Conservation (phyloP, 2,113 vertebrate genomes). For the Asarcornis scutulata region DNA sequence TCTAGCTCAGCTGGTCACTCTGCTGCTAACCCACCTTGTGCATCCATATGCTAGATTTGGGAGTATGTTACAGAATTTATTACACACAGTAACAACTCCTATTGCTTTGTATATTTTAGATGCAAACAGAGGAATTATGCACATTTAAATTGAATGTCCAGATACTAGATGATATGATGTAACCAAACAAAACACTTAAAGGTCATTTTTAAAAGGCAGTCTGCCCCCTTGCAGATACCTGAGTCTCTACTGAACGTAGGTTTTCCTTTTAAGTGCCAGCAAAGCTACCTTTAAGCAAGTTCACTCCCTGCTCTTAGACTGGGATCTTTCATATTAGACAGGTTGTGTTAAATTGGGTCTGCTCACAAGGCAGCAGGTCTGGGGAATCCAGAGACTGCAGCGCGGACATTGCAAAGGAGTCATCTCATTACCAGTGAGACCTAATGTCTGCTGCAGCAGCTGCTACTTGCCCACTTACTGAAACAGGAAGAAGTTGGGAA, state of each 20-base stretch:
- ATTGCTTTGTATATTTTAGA: fast-evolving
- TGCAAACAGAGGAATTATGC: neutral
- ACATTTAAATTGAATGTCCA: neutral
- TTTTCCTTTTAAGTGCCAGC: constrained; percentile 4
- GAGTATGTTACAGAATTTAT: fast-evolving
- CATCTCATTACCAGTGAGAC: neutral
- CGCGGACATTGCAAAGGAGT: neutral
- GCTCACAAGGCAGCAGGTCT: neutral
- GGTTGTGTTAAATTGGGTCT: neutral
- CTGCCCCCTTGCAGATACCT: neutral
- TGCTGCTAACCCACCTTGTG: neutral
- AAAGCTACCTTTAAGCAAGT: neutral
- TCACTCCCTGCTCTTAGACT: neutral
- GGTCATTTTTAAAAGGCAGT: neutral
- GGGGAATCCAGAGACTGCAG: neutral
- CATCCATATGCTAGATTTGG: fast-evolving
- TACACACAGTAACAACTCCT: neutral
- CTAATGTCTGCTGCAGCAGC: neutral
- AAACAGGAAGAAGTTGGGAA: neutral
- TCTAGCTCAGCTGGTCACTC: neutral
- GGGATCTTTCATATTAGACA: neutral
- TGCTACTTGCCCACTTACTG: neutral
- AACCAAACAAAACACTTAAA: neutral
- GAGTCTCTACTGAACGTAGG: neutral
- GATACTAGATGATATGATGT: fast-evolving